Conservation (phyloP, 2,797 vertebrate species). For the Lagorchestes hirsutus region DNA sequence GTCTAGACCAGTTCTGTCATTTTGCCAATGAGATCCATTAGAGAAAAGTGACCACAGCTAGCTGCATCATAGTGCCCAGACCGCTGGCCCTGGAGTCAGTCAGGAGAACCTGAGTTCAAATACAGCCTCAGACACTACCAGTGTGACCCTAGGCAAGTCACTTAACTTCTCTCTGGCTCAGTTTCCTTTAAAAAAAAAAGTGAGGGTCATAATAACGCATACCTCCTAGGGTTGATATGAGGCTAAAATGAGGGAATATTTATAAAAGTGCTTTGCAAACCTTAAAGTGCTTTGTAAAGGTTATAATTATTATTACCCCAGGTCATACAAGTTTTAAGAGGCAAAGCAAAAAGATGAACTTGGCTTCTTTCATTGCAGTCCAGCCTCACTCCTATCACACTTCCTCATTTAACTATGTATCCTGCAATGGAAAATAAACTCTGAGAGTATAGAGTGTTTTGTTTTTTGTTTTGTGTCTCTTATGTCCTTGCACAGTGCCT, state of each 20-base stretch:
- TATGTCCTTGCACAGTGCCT: background rate
- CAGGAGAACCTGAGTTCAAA: background rate
- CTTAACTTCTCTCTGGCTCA: background rate
- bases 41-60: background rate
- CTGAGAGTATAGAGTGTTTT: background rate
- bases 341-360: background rate
- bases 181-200: background rate
- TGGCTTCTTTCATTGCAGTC: background rate
- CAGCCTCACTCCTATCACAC: background rate
- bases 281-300: background rate
- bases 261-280: background rate
- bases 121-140: background rate
- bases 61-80: background rate
- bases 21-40: background rate
- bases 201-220: background rate
- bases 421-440: background rate
- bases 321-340: background rate
- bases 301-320: background rate
- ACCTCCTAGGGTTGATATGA: background rate
- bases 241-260: background rate
- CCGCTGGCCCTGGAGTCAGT: too few relatives aligned
- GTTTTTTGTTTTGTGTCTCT: background rate
- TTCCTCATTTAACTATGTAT: background rate
- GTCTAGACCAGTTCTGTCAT: background rate
- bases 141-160: background rate